A percentile compares a stretch with the other conserved stretches of the same genome.
Conservation (phyloP, 1,140 invertebrate species). For the Brachystomella parvula region DNA sequence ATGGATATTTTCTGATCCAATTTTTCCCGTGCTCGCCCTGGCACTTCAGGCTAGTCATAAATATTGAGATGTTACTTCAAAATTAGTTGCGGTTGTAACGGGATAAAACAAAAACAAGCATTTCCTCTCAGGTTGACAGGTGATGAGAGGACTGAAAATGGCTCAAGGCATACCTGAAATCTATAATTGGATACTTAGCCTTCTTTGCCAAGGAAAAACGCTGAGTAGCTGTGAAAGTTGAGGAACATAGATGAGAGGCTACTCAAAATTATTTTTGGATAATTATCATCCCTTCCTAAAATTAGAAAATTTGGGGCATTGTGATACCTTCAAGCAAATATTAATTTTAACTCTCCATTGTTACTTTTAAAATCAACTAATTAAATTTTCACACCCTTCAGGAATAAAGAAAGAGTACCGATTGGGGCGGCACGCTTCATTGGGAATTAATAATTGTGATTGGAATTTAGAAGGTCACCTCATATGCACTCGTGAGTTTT, state of each 20-base stretch:
- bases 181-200: background rate
- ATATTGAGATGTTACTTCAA: too few relatives aligned
- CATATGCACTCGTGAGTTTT: constrained; percentile 37
- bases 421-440: background rate
- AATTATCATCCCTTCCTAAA: too few relatives aligned
- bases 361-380: background rate
- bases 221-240: background rate
- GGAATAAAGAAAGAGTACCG: background rate
- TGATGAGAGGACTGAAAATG: too few relatives aligned
- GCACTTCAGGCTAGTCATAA: too few relatives aligned
- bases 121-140: too few relatives aligned
- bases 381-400: background rate
- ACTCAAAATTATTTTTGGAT: too few relatives aligned
- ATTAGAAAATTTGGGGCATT: too few relatives aligned
- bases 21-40: too few relatives aligned
- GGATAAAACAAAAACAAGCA: too few relatives aligned
- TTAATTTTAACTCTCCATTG: background rate
- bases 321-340: background rate
- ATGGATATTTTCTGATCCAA: too few relatives aligned
- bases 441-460: background rate
- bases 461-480: constrained; percentile 23
- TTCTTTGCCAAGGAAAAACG: background rate
- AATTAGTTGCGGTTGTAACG: too few relatives aligned
- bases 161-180: too few relatives aligned
- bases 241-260: background rate